Conservation (phyloP, 2,113 vertebrate species). For the Ptyas mucosa region DNA sequence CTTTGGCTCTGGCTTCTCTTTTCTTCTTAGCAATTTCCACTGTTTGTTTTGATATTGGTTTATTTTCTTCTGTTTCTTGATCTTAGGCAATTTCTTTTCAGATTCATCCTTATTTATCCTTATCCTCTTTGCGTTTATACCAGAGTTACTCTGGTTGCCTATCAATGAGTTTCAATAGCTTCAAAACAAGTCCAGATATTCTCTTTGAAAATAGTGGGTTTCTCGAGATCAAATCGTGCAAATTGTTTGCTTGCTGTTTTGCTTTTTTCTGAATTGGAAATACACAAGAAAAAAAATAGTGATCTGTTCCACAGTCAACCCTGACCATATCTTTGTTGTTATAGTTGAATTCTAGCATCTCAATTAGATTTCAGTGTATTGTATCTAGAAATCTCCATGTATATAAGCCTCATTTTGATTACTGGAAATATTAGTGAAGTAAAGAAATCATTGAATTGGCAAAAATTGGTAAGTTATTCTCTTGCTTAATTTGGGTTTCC, state of each 20-base stretch:
- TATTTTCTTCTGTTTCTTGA: neutral
- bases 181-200: neutral
- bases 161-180: neutral
- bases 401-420: neutral
- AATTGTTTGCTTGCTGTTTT: neutral
- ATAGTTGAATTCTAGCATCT: neutral
- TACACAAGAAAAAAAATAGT: neutral
- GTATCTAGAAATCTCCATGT: neutral
- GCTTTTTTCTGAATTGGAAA: neutral
- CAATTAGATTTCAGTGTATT: neutral
- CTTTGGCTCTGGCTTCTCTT: neutral
- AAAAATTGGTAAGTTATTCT: neutral
- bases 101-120: neutral
- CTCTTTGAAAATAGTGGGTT: neutral
- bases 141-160: neutral
- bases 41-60: neutral
- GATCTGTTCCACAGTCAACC: neutral
- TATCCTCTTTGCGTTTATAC: neutral
- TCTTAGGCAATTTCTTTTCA: neutral
- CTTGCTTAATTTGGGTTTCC: neutral
- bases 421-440: neutral
- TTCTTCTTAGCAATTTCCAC: neutral
- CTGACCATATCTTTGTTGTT: neutral
- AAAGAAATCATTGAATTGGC: neutral
- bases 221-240: neutral